Conservation (phyloP, 2,113 vertebrate species). For the Fregata magnificens region DNA sequence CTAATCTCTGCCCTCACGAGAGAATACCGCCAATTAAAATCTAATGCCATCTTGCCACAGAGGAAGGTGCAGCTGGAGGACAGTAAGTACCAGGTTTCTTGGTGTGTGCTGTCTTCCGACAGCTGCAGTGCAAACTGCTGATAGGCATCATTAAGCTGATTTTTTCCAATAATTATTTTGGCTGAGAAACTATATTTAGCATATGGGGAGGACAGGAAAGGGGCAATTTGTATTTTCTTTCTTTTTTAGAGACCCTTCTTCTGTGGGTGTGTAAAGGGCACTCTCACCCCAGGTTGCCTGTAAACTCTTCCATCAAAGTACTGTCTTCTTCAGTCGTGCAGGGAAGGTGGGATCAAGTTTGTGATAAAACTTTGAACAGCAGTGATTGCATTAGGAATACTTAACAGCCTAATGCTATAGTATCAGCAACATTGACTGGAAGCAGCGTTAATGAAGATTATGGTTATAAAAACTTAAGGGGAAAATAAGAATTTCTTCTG, state of each 20-base stretch:
- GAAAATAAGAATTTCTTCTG: neutral
- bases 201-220: rapidly evolving
- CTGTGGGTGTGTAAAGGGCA: neutral
- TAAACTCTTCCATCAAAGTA: neutral
- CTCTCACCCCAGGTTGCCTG: neutral
- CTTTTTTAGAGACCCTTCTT: neutral
- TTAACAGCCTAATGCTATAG: neutral
- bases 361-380: neutral
- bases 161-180: neutral
- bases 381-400: neutral
- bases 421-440: neutral
- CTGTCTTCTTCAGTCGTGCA: neutral
- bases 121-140: neutral
- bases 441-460: rapidly evolving
- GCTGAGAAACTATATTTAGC: rapidly evolving
- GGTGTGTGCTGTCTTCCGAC: neutral
- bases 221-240: neutral
- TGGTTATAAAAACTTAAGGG: neutral
- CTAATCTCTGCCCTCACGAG: constrained; percentile 88
- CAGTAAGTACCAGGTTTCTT: constrained; percentile 75
- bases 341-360: neutral
- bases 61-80: constrained; percentile 82
- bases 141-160: neutral
- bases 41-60: constrained; percentile 75
- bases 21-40: constrained; percentile 86